Evolutionary conservation across 2,888 invertebrate genomes (phyloP), one percentile per base, ranked within the genome.

Genomic region (Acleris sparsana): DNA sequence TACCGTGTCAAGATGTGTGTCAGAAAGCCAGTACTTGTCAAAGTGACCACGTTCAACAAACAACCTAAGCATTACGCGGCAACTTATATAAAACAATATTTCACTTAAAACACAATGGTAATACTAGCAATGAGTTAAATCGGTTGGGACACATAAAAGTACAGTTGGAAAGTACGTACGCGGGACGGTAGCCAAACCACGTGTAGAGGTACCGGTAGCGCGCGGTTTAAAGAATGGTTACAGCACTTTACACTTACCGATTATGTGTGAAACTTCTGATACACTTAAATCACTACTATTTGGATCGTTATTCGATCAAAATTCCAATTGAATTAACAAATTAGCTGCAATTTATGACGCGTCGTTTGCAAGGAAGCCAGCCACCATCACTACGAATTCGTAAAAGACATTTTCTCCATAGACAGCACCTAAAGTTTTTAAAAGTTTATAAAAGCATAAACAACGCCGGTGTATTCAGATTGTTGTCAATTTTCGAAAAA

Each of bases 371-470:
- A 92, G 88, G 86, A 93, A 90, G 92, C 92, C 92, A 91, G 92
- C 93, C 92, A 92, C 92, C 93, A 90, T 92, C 92, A 91, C 92
- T 92, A 92, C 87, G 83, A 88, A 88, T 87, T 85, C 89, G 92
- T 90, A 92, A 93, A 93, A 93, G 93, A 93, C 91, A 91, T 90
- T 82, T 84, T 87, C 73, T 75, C 72, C 92, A 92, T 92, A 92
- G 91, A 92, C 88, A 87, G 80, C 82, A 63, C 83, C 86, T 86
- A 84, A 87, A 85, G 79, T 82, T 83, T 80, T 72, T 64, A 75
- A 75, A 78, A 72, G 51, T 56, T 33, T 46, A 57, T n/a, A 39
- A 57, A 48, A 57, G 62, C 62, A 56, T 60, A 68, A 57, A 62
- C 48, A 60, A 29, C 11, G 29, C 29, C 63, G 67, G 59, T 60